Evolutionary conservation across 2,113 vertebrate species (phyloP).

Genomic region (Solenodon paradoxus): DNA sequence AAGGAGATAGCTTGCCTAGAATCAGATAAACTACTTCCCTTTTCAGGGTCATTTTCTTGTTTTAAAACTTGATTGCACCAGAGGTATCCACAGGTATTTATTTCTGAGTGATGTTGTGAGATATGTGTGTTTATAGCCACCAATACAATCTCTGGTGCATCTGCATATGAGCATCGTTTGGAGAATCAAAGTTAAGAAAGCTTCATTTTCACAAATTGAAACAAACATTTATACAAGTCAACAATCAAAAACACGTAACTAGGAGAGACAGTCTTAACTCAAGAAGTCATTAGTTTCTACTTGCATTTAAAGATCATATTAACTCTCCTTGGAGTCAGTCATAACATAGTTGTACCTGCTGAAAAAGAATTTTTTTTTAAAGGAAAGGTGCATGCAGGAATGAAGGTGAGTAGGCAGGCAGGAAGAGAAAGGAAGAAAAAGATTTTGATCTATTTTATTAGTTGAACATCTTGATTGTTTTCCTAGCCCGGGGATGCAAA

Average conservation of each 20-base stretch:
- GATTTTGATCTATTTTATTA: no score
- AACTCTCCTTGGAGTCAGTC: not conserved
- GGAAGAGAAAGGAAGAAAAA: no score
- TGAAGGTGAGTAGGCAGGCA: no score
- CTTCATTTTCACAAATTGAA: not conserved
- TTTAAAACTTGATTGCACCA: conserved; percentile 24
- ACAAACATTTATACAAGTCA: not conserved
- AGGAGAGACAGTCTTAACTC: not conserved
- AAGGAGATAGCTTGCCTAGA: not conserved
- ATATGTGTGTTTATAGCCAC: not conserved
- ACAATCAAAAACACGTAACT: not conserved
- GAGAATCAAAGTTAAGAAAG: conserved; percentile 5
- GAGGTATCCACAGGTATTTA: conserved; percentile 38
- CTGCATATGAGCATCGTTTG: not conserved
- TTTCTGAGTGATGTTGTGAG: not conserved
- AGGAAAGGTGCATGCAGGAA: no score
- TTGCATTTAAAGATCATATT: not conserved
- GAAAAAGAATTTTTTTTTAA: not conserved
- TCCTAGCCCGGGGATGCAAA: no score
- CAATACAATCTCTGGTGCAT: not conserved
- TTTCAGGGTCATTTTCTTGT: conserved; percentile 46
- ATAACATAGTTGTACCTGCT: not conserved
- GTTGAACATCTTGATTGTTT: no score
- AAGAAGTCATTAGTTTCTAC: not conserved
- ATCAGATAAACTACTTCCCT: conserved; percentile 59